Evolutionary conservation across 2,113 vertebrate genomes (phyloP), one percentile per base, ranked within the genome.

Genomic region (Cygnus buccinator): DNA sequence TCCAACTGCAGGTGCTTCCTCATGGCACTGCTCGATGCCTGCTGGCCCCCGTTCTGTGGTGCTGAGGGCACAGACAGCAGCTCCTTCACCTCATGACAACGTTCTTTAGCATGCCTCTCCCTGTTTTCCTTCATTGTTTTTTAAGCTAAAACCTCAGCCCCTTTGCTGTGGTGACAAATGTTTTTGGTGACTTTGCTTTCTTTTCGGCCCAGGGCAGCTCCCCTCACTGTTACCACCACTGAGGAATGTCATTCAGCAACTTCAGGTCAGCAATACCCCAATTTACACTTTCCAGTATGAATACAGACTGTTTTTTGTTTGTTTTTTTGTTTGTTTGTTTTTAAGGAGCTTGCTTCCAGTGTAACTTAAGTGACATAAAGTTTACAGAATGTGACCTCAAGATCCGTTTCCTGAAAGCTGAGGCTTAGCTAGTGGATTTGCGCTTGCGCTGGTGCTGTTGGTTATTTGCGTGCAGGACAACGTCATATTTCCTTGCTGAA

Each of bases 211-310:
- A 18, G 2, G 3, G 16, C 44, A 26, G 39, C 2, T 3, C 29
- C 23, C 13, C 1, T 6, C 0, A 1, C 46, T 21, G 59, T 13
- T 33, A 10, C 21, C 1, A 0, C 16, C 29, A 10, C 55, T 21
- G 11, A 59, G 20, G 58, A 35, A 61, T 35, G 35, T 29, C 54
- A 55, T 28, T 25, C n/a, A 26, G 9, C 61, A 37, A 7, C 61
- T 39, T 25, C 9, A 62, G 61, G 23, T 37, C 13, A 50, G 14
- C 37, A 21, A 0, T 2, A 28, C 7, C 14, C 13, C 14, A 10
- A 1, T 9, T 17, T 33, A 10, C 11, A 5, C 1, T 0, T 6
- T 61, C 14, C 3, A 2, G 10, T 0, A 0, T 31, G 23, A 31
- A 46, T 7, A 37, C 11, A 43, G 41, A 6, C 18, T 4, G 1